Conservation (phyloP, 2,797 vertebrate genomes). For the Acanthurus lineatus region DNA sequence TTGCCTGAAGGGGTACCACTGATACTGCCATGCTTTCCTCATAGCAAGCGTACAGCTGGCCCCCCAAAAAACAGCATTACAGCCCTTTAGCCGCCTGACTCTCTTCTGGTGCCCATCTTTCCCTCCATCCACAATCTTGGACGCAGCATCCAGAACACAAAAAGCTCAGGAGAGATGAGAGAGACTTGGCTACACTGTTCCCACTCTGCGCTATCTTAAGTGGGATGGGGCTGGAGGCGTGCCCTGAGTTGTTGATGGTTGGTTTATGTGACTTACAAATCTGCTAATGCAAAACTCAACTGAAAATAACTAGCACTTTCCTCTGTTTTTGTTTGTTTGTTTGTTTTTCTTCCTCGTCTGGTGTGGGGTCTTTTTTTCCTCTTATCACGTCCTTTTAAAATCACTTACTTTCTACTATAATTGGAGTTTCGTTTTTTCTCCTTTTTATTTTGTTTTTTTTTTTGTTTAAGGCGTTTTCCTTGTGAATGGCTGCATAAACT, state of each 20-base stretch:
- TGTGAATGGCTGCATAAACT: conserved; percentile 60
- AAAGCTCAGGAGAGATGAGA: conserved; percentile 65
- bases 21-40: conserved; percentile 62
- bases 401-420: conserved; percentile 76
- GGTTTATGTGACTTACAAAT: conserved; percentile 72
- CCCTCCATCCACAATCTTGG: conserved; percentile 58
- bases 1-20: conserved; percentile 87
- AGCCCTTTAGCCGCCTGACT: conserved; percentile 70
- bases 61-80: conserved; percentile 60
- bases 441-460: conserved; percentile 40
- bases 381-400: conserved; percentile 60
- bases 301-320: conserved; percentile 81
- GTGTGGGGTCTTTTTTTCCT: conserved; percentile 54
- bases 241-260: conserved; percentile 59
- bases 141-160: conserved; percentile 53
- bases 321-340: conserved; percentile 59
- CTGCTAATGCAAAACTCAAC: conserved; percentile 77
- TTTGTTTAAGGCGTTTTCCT: conserved; percentile 43
- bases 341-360: conserved; percentile 31
- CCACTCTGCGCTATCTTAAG: conserved; percentile 55
- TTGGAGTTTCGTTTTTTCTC: conserved; percentile 60
- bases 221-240: conserved; percentile 58
- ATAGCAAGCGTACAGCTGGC: conserved; percentile 68
- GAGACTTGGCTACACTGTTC: conserved; percentile 59
- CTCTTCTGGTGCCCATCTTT: conserved; percentile 69